A percentile compares a stretch with the other conserved stretches of the same genome.
phyloP scores from a whole-genome alignment of 2,888 invertebrate species.

The Dorcus parallelipipedus region DNA sequence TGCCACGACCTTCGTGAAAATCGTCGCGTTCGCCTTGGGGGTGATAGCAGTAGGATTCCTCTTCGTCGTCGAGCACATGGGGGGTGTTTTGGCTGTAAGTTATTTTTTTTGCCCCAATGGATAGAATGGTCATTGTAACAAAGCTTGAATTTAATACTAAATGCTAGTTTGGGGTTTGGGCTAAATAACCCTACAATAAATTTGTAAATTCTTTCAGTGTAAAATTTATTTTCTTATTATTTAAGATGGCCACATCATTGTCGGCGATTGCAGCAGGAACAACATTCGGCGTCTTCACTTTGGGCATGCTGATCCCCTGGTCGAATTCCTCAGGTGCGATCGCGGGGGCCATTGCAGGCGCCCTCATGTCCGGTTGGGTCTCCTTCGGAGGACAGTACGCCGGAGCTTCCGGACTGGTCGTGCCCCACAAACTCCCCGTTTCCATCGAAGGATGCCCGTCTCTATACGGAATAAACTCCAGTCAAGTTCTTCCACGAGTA shows the following conservation, averaged over 20 bases:
- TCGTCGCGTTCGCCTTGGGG: conserved; percentile 62
- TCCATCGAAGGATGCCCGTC: conserved; percentile 49
- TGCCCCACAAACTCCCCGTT: conserved; percentile 56
- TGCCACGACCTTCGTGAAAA: conserved; percentile 63
- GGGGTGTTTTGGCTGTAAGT: conserved; percentile 73
- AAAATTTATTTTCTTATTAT: conserved; percentile 8
- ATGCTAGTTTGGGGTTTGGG: too few species aligned
- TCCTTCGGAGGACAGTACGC: conserved; percentile 68
- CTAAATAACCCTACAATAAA: too few species aligned
- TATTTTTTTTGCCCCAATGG: background rate
- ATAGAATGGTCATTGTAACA: too few species aligned
- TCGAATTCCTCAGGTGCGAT: conserved; percentile 66
- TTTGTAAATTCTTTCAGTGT: background rate
- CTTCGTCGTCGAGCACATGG: conserved; percentile 69
- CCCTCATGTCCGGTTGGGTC: conserved; percentile 59
- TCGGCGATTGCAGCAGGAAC: conserved; percentile 83
- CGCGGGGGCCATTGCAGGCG: conserved; percentile 60
- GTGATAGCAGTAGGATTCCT: conserved; percentile 62
- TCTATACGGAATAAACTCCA: conserved; percentile 29
- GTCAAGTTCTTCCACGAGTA: too few species aligned
- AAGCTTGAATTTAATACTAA: too few species aligned
- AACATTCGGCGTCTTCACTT: conserved; percentile 76
- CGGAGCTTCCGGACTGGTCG: conserved; percentile 57
- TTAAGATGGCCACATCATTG: conserved; percentile 65
- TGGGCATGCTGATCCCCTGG: conserved; percentile 82